Conservation (phyloP, 2,888 invertebrate genomes). For the Philereme transversata region DNA sequence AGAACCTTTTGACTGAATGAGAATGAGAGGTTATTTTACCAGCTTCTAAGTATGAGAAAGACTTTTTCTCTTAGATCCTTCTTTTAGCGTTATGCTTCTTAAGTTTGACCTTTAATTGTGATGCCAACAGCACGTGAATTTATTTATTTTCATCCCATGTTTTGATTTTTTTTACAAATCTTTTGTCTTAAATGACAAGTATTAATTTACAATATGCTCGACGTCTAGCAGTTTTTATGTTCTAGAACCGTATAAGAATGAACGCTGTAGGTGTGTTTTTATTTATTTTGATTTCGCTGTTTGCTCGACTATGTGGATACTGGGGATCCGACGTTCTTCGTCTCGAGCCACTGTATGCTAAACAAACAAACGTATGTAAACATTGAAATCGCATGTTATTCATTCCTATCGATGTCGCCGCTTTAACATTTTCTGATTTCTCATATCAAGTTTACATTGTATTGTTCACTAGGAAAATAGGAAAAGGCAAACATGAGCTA, state of each 20-base stretch:
- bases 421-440: slow-evolving; percentile 36
- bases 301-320: slow-evolving; percentile 50
- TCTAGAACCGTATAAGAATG: slow-evolving; percentile 13
- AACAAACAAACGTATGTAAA: slow-evolving; percentile 68
- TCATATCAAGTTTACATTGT: slow-evolving; percentile 23
- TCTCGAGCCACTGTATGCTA: slow-evolving; percentile 62
- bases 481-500: background rate
- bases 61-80: too few relatives aligned
- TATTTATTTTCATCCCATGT: too few relatives aligned
- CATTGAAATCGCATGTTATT: slow-evolving; percentile 70
- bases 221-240: slow-evolving; percentile 29
- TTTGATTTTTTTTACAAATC: too few relatives aligned
- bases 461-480: slow-evolving; percentile 13
- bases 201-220: slow-evolving; percentile 24
- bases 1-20: too few relatives aligned
- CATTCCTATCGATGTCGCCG: slow-evolving; percentile 59
- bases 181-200: slow-evolving; percentile 20
- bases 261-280: slow-evolving; percentile 41
- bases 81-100: too few relatives aligned
- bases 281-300: slow-evolving; percentile 63
- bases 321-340: slow-evolving; percentile 51
- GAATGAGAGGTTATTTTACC: too few relatives aligned
- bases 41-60: too few relatives aligned
- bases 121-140: too few relatives aligned
- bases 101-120: too few relatives aligned